Conservation (phyloP, 2,113 vertebrate species). For the Regulus satrapa region DNA sequence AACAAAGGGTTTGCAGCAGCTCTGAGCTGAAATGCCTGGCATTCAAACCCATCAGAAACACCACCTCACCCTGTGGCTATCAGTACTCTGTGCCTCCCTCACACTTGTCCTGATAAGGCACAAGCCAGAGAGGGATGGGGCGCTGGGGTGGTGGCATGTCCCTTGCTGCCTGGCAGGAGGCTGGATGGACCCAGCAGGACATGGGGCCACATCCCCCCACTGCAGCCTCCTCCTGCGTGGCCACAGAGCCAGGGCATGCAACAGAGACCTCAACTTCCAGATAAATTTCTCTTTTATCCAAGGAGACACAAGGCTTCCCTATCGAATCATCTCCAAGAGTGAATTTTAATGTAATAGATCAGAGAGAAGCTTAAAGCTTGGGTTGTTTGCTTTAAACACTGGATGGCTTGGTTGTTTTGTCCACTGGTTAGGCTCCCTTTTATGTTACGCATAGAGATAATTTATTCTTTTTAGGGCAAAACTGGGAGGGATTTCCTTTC, state of each 20-base stretch:
- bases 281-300: neutral
- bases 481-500: neutral
- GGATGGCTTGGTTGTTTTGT: conserved; percentile 24
- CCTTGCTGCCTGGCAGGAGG: neutral
- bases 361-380: neutral
- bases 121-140: neutral
- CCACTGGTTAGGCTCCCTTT: neutral
- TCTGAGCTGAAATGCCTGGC: neutral
- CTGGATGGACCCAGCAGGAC: neutral
- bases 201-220: neutral
- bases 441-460: neutral
- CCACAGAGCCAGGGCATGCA: neutral
- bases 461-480: conserved; percentile 8
- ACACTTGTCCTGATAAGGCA: neutral
- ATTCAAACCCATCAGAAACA: neutral
- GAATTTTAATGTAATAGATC: conserved; percentile 40
- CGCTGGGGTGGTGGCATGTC: neutral
- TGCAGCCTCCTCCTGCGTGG: neutral
- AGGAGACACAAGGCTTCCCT: neutral
- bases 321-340: neutral
- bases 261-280: neutral
- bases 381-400: conserved; percentile 16
- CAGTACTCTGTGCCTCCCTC: neutral
- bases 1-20: neutral
- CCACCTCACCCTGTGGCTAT: neutral